These are phyloP conservation scores for Bacillus rossius DNA, from an alignment of 1,140 invertebrate genomes.

Conservation along the genomic window DNA sequence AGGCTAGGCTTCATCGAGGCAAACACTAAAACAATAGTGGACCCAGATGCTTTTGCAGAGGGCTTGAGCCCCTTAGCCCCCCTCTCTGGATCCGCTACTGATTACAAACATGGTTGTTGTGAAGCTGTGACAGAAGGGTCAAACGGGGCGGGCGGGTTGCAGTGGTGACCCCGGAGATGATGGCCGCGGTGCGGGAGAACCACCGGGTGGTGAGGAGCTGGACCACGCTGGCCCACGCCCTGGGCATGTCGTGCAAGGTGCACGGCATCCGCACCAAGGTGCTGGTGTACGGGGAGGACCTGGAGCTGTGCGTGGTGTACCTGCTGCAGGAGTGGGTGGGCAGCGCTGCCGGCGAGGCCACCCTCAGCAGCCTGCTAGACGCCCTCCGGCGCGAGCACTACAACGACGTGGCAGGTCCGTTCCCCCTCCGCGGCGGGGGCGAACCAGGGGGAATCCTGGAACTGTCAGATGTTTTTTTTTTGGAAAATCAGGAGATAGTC, in stretches of 20 bases:
- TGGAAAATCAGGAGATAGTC: no score
- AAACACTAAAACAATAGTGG: no score
- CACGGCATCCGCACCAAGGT: background rate
- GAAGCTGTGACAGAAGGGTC: no score
- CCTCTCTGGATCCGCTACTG: no score
- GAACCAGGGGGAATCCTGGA: no score
- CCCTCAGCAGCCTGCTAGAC: background rate
- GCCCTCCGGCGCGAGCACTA: background rate
- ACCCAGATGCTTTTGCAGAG: no score
- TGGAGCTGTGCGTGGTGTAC: background rate
- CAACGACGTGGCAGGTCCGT: constrained; percentile 5
- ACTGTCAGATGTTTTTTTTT: no score
- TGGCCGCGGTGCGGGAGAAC: background rate
- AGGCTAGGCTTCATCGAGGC: no score
- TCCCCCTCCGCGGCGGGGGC: no score
- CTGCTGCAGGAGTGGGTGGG: constrained; percentile 5
- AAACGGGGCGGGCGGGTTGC: no score
- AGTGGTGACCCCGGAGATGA: constrained; percentile 5
- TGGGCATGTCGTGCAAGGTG: background rate
- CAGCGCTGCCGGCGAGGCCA: background rate
- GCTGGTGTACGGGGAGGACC: background rate
- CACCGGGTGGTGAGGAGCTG: background rate
- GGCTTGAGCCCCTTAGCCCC: no score
- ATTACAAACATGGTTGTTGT: no score
- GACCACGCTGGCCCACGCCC: background rate